These are phyloP conservation scores for Lepus timidus DNA, from an alignment of 2,113 vertebrate species.

Conservation along the genomic window DNA sequence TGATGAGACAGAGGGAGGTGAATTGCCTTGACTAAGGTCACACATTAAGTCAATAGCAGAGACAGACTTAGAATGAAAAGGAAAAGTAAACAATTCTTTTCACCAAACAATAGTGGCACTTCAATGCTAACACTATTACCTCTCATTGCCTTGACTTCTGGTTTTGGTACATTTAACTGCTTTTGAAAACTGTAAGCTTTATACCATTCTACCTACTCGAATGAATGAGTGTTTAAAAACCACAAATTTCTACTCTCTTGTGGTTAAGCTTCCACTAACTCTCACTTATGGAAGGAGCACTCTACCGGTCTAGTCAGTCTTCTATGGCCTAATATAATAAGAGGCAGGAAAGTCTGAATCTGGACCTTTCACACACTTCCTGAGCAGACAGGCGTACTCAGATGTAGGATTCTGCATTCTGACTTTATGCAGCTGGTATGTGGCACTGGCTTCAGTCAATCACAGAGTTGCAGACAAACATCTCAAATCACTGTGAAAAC, in stretches of 20 bases:
- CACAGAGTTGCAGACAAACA: neutral
- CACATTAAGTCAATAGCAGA: conserved; percentile 51
- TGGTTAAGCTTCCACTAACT: neutral
- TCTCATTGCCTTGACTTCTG: conserved; percentile 31
- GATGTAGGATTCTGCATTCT: neutral
- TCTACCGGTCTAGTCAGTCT: neutral
- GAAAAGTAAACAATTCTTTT: conserved; percentile 36
- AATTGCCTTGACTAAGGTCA: conserved; percentile 25
- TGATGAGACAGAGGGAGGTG: conserved; percentile 9
- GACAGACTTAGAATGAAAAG: conserved; percentile 32
- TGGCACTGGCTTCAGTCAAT: neutral
- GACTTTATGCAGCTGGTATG: neutral
- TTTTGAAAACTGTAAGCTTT: conserved; percentile 53
- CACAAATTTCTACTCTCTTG: neutral
- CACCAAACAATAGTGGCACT: neutral
- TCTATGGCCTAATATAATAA: neutral
- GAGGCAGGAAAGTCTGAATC: neutral
- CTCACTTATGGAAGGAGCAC: neutral
- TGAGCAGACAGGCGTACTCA: neutral
- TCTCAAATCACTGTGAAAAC: neutral
- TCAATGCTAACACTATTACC: conserved; percentile 50
- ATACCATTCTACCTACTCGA: neutral
- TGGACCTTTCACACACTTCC: neutral
- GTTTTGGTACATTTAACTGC: conserved; percentile 45
- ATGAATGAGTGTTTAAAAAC: neutral